phyloP scores from a whole-genome alignment of 2,797 vertebrate genomes.

The Sebastes cheni region DNA sequence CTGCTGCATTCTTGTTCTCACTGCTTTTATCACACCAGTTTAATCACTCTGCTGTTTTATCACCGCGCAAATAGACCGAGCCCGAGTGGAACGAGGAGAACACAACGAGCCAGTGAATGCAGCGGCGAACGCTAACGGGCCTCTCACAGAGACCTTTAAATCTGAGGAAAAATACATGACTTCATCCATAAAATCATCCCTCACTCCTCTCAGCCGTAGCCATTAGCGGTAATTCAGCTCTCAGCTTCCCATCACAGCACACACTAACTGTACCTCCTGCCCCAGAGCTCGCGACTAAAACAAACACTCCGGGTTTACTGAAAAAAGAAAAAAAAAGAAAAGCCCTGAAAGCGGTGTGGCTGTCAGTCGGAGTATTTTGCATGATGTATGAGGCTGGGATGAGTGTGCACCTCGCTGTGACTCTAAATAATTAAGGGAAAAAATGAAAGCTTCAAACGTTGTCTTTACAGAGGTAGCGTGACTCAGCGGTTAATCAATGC shows the following conservation, averaged over 20 bases:
- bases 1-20: constrained; percentile 25
- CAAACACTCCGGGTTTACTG: constrained; percentile 45
- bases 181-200: constrained; percentile 67
- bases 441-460: constrained; percentile 63
- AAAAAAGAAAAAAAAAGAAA: not conserved
- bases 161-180: constrained; percentile 61
- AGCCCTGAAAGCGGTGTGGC: constrained; percentile 18
- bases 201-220: constrained; percentile 48
- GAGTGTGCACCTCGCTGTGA: constrained; percentile 38
- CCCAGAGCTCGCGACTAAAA: constrained; percentile 46
- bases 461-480: constrained; percentile 53
- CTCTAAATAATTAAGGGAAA: constrained; percentile 71
- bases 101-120: constrained; percentile 28
- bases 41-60: constrained; percentile 67
- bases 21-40: constrained; percentile 54
- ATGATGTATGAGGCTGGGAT: constrained; percentile 66
- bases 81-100: constrained; percentile 24
- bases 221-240: constrained; percentile 70
- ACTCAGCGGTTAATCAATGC: constrained; percentile 67
- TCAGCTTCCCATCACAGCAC: constrained; percentile 61
- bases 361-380: constrained; percentile 56
- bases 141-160: constrained; percentile 61
- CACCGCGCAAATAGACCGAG: constrained; percentile 51
- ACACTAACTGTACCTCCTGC: constrained; percentile 49
- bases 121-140: constrained; percentile 21